A percentile compares a stretch with the other conserved stretches of the same genome.
Conservation (phyloP, 2,888 invertebrate species). For the Carabus problematicus region DNA sequence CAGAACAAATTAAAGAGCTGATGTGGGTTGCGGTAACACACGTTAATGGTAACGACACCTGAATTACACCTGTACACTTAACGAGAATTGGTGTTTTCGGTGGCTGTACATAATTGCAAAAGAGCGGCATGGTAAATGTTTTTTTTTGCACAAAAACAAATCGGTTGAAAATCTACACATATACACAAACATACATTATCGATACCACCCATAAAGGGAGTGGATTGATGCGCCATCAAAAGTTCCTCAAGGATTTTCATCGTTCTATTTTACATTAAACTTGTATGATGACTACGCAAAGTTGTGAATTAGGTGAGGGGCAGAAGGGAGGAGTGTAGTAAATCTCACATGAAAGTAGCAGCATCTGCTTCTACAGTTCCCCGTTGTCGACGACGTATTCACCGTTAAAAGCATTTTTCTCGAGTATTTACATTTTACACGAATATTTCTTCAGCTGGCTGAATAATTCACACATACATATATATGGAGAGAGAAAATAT, state of each 20-base stretch:
- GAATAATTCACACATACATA: constrained; percentile 31
- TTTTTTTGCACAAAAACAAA: too few relatives aligned
- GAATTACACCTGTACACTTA: background rate
- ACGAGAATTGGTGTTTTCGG: background rate
- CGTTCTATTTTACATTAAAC: background rate
- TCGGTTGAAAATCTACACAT: background rate
- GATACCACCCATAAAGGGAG: background rate
- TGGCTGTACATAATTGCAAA: background rate
- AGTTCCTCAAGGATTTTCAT: background rate
- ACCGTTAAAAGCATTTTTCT: constrained; percentile 42
- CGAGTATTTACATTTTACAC: constrained; percentile 42
- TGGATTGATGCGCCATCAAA: background rate
- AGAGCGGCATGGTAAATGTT: too few relatives aligned
- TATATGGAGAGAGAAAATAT: too few relatives aligned
- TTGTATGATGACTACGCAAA: background rate
- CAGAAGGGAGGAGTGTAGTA: constrained; percentile 16
- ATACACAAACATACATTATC: background rate
- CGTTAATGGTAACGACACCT: constrained; percentile 23
- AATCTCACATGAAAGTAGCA: constrained; percentile 40
- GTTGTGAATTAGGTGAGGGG: background rate
- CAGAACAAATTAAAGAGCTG: constrained; percentile 59
- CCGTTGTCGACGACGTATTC: constrained; percentile 29
- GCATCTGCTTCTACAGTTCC: constrained; percentile 37
- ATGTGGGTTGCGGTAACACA: constrained; percentile 53
- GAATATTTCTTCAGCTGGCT: constrained; percentile 42